These are phyloP conservation scores for Rafetus swinhoei DNA, from an alignment of 2,113 vertebrate genomes.

Conservation along the genomic window DNA sequence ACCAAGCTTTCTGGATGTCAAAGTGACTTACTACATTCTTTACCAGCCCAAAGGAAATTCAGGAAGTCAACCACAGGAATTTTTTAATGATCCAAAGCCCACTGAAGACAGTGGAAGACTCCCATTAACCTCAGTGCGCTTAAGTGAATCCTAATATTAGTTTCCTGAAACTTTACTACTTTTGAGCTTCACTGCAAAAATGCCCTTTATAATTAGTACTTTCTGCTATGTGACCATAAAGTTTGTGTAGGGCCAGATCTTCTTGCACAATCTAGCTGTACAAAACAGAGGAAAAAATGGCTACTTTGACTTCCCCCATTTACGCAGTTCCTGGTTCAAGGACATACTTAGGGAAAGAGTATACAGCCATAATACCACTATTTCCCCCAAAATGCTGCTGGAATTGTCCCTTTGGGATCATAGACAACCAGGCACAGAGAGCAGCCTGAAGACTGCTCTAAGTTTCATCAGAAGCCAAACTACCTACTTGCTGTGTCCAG, in stretches of 20 bases:
- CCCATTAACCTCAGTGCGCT: not conserved
- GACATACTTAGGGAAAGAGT: not conserved
- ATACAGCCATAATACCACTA: not conserved
- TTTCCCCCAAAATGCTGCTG: not conserved
- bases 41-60: not conserved
- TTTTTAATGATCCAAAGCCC: not conserved
- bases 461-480: fast-evolving
- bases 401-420: not conserved
- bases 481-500: fast-evolving
- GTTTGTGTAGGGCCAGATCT: not conserved
- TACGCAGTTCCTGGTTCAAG: not conserved
- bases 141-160: not conserved
- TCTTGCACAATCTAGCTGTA: not conserved
- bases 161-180: not conserved
- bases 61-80: not conserved
- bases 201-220: not conserved
- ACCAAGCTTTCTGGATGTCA: not conserved
- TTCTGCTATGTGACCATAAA: not conserved
- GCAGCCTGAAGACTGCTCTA: fast-evolving
- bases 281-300: not conserved
- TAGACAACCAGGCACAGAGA: not conserved
- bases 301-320: not conserved
- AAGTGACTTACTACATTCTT: not conserved
- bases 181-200: not conserved
- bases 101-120: not conserved